These are phyloP conservation scores for Ophion obscuratus DNA, from an alignment of 2,888 invertebrate genomes.

Conservation along the genomic window DNA sequence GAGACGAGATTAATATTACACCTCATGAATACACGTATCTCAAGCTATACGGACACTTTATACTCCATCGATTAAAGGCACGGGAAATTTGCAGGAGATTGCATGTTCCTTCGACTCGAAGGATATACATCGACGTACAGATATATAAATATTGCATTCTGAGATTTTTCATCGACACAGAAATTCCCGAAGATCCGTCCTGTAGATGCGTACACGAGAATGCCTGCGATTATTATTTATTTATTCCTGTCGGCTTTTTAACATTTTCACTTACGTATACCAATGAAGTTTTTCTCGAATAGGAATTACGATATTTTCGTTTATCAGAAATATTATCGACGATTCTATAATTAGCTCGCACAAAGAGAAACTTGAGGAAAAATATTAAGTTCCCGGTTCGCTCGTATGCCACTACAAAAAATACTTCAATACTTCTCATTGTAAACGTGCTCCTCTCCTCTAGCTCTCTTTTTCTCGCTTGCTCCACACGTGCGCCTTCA, in stretches of 20 bases:
- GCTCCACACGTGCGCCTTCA: background rate
- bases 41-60: constrained; percentile 20
- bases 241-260: background rate
- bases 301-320: background rate
- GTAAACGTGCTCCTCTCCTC: constrained; percentile 2
- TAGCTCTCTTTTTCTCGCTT: background rate
- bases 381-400: constrained; percentile 22
- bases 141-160: constrained; percentile 17
- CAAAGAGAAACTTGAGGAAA: constrained; percentile 13
- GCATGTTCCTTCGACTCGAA: constrained; percentile 33
- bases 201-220: constrained; percentile 23
- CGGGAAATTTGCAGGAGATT: constrained; percentile 44
- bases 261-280: constrained; percentile 12
- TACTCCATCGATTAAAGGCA: constrained; percentile 43
- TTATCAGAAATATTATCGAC: background rate
- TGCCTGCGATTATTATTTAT: constrained; percentile 21
- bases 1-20: constrained; percentile 69
- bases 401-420: constrained; percentile 11
- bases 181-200: constrained; percentile 38
- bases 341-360: constrained; percentile 26
- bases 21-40: constrained; percentile 32
- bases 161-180: constrained; percentile 14
- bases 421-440: constrained; percentile 30
- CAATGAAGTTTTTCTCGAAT: constrained; percentile 10
- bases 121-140: constrained; percentile 14